phyloP scores from a whole-genome alignment of 2,113 vertebrate species.

The Menura novaehollandiae region DNA sequence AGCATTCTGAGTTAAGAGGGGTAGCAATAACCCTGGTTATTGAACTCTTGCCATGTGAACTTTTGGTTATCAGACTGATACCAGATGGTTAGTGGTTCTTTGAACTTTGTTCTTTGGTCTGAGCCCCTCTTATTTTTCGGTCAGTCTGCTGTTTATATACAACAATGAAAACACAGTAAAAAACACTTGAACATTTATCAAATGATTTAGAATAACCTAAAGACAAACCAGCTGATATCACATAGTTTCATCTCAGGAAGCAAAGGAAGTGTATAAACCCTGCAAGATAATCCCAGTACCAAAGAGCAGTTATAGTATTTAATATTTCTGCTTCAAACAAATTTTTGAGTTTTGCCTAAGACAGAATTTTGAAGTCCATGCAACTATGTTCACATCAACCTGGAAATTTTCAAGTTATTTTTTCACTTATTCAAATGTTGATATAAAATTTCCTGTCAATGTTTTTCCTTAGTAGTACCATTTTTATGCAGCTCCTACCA shows the following conservation, averaged over 20 bases:
- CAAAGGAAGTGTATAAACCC: not conserved
- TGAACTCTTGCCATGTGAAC: accelerated
- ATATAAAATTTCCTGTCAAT: not conserved
- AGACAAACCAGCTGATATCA: not conserved
- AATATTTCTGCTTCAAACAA: not conserved
- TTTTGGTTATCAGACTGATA: not conserved
- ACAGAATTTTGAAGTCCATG: not conserved
- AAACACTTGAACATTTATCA: not conserved
- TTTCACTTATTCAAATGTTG: not conserved
- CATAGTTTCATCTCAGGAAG: not conserved
- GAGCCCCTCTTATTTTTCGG: not conserved
- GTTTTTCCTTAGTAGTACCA: not conserved
- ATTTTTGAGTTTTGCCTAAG: not conserved
- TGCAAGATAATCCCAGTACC: not conserved
- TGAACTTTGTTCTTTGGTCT: not conserved
- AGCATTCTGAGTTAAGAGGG: not conserved
- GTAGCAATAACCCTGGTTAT: not conserved
- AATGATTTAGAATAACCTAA: not conserved
- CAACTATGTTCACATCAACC: not conserved
- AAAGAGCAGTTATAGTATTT: not conserved
- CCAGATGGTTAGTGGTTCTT: not conserved
- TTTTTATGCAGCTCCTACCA: not conserved
- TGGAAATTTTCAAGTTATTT: not conserved
- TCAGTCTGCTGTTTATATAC: not conserved
- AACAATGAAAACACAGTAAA: not conserved